Base-by-base conservation (phyloP, 2,797 vertebrate genomes). In the Cheirogaleus major region DNA sequence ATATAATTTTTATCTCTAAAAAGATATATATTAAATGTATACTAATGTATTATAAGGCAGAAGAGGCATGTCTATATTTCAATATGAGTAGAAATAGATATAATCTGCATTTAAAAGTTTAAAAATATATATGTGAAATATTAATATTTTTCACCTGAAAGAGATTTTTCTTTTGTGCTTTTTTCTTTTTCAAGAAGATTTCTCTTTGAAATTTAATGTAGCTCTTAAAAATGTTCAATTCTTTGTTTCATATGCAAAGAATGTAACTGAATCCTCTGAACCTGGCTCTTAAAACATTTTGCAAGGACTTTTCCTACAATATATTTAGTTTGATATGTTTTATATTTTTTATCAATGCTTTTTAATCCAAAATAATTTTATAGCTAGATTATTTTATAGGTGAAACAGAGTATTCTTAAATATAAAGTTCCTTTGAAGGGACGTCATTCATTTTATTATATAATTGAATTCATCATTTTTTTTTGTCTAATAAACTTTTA, bases 401-500 rank as follows among this genome's bases (percentile, higher is more conserved):
- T 48, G 92, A 72, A 50, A 76, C 12, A 87, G 13, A 59, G 17
- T 92, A 75, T 85, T 95, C 92, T 91, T 14, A 18, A 86, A 81
- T 79, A 72, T 70, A 43, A 95, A 90, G 27, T 30, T 15, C 25
- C 65, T 94, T 92, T 92, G 35, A 90, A 79, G 35, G 57, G 27
- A 96, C 92, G 65, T 73, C 50, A 94, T 84, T 96, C 91, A 85
- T 96, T 93, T 95, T 95, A 2, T 90, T 83, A 41, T 45, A 50
- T 86, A 93, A 97, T 83, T 92, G 13, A 95, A 79, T 93, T 80
- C 91, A 76, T 23, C 43, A 88, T n/a, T 11, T n/a, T 65, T 78
- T 69, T 27, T 65, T 63, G 70, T 57, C 20, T 85, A 82, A 73
- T 20, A 0, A 92, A 48, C 38, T 75, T 84, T 93, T 75, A 82